Percentiles rank a stretch among this genome's conserved stretches.
These are phyloP conservation scores for Plumapathes pennacea DNA, from an alignment of 92 coral and sea anemone genomes.

Conservation along the genomic window DNA sequence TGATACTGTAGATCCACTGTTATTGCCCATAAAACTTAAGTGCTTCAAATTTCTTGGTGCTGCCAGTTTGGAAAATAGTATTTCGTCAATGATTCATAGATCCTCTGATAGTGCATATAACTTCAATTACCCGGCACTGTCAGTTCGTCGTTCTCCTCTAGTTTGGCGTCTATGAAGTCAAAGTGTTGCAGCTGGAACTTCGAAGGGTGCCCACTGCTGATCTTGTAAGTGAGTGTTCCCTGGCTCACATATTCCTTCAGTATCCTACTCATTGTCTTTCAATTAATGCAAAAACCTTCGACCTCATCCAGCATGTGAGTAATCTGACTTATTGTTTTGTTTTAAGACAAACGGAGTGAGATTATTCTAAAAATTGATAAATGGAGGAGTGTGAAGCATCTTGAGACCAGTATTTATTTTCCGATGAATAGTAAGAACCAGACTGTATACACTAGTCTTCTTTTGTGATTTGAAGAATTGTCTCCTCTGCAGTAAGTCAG, in stretches of 20 bases:
- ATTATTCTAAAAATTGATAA: not conserved
- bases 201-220: constrained; percentile 9
- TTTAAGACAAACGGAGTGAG: not conserved
- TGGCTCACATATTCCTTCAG: not conserved
- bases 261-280: constrained; percentile 3
- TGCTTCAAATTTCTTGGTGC: no score
- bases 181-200: constrained; percentile 5
- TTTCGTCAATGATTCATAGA: no score
- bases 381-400: constrained; percentile 4
- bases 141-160: constrained; percentile 32
- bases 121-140: constrained; percentile 20
- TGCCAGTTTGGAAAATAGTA: not conserved
- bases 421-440: no score
- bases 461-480: no score
- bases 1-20: no score
- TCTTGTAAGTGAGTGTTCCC: constrained; percentile 7
- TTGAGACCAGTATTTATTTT: no score
- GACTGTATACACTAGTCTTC: no score
- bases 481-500: no score
- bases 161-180: constrained; percentile 27
- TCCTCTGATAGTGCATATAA: not conserved
- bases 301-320: constrained; percentile 6
- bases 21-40: not conserved
- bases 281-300: constrained; percentile 4
- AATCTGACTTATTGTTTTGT: not conserved